Percentiles rank a stretch among this genome's conserved stretches.
phyloP scores from a whole-genome alignment of 2,797 vertebrate species.

The Phalloptychus januarius region DNA sequence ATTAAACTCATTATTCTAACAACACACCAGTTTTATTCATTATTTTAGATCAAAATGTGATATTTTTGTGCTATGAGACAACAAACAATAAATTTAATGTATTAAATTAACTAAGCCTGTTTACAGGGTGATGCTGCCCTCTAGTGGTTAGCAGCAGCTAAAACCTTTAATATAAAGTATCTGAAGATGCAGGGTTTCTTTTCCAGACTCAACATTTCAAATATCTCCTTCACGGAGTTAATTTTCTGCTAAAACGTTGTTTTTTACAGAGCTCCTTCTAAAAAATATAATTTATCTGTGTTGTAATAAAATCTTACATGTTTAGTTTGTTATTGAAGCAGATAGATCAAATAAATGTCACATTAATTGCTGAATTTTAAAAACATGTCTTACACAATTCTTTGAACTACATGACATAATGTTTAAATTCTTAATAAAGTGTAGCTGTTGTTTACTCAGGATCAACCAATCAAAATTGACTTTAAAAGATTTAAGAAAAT shows the following conservation, averaged over 20 bases:
- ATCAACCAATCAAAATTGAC: neutral
- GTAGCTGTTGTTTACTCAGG: too few species aligned
- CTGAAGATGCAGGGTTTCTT: neutral
- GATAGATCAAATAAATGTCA: too few species aligned
- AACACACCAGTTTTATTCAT: neutral
- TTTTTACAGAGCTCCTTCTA: too few species aligned
- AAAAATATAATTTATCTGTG: too few species aligned
- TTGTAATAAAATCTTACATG: neutral
- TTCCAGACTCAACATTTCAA: neutral
- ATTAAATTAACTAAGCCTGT: neutral
- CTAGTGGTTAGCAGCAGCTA: slow-evolving; percentile 32
- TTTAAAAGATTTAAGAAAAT: neutral
- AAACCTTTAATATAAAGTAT: neutral
- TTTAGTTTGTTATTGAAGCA: neutral
- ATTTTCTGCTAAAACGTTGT: too few species aligned
- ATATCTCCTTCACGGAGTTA: neutral
- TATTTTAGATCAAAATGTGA: neutral
- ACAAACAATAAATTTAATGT: neutral
- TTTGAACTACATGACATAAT: too few species aligned
- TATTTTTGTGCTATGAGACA: neutral
- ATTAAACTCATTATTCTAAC: neutral
- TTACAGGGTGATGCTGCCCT: slow-evolving; percentile 41
- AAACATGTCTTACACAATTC: too few species aligned
- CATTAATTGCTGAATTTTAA: too few species aligned
- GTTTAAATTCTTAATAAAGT: too few species aligned